Conservation (phyloP, 2,113 vertebrate genomes). For the Sigmodon hispidus region DNA sequence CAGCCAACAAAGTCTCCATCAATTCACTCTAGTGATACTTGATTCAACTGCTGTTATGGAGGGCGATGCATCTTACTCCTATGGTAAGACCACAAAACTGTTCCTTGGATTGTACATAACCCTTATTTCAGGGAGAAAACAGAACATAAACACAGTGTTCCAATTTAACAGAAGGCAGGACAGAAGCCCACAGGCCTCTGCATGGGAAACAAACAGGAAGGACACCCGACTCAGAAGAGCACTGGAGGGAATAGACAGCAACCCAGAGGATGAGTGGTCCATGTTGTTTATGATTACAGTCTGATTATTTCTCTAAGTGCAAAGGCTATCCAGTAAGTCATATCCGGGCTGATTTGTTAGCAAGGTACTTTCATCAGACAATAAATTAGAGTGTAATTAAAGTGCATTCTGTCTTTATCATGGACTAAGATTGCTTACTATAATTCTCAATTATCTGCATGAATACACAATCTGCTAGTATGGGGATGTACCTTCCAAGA, state of each 20-base stretch:
- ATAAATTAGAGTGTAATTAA: conserved; percentile 82
- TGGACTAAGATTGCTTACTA: conserved; percentile 67
- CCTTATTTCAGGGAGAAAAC: conserved; percentile 9
- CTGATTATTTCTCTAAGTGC: conserved; percentile 77
- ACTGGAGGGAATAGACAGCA: conserved; percentile 63
- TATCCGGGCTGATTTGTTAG: conserved; percentile 76
- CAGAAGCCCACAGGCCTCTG: not conserved
- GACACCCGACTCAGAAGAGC: conserved; percentile 47
- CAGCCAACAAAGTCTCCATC: conserved; percentile 27
- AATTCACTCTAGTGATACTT: not conserved
- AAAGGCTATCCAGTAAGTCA: conserved; percentile 78
- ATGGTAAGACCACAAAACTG: conserved; percentile 38
- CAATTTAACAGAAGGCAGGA: conserved; percentile 29
- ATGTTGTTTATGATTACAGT: conserved; percentile 74
- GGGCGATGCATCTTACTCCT: conserved; percentile 10
- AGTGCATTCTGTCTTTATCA: conserved; percentile 78
- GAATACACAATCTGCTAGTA: conserved; percentile 70
- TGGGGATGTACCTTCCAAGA: conserved; percentile 53
- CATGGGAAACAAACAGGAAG: conserved; percentile 74
- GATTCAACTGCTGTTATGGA: not conserved
- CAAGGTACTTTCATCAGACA: conserved; percentile 76
- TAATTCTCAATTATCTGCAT: conserved; percentile 80
- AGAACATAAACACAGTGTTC: conserved; percentile 40
- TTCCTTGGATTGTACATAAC: conserved; percentile 9
- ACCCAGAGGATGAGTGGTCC: conserved; percentile 62